Evolutionary conservation across 1,140 invertebrate genomes (phyloP).

Genomic region (Andricus grossulariae): DNA sequence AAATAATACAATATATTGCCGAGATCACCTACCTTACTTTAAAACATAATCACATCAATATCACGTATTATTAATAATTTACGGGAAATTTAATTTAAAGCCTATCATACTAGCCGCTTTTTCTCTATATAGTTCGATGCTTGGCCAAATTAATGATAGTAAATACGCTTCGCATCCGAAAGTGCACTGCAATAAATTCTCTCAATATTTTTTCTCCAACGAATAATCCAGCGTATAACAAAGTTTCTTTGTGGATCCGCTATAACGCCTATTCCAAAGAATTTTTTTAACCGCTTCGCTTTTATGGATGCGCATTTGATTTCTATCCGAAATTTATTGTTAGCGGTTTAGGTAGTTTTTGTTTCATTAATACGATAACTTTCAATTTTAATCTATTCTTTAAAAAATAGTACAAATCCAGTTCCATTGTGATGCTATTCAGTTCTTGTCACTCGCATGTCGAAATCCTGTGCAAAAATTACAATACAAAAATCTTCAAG

Average conservation of each 20-base stretch:
- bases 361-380: background rate
- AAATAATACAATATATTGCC: too few species aligned
- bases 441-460: too few species aligned
- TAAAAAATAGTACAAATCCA: too few species aligned
- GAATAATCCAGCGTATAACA: background rate
- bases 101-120: background rate
- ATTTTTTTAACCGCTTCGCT: background rate
- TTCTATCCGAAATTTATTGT: background rate
- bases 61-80: too few species aligned
- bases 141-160: slow-evolving; percentile 30
- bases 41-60: too few species aligned
- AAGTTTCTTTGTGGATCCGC: background rate
- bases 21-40: too few species aligned
- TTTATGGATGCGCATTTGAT: background rate
- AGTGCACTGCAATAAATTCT: slow-evolving; percentile 1
- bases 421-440: too few species aligned
- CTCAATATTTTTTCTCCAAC: background rate
- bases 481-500: too few species aligned
- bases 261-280: background rate
- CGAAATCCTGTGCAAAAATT: too few species aligned
- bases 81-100: background rate
- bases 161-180: slow-evolving; percentile 3
- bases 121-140: background rate
- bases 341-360: background rate
- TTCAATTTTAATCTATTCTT: too few species aligned